A percentile compares a stretch with the other conserved stretches of the same genome.
These are phyloP conservation scores for Pseudocheirus occidentalis DNA, from an alignment of 2,797 vertebrate genomes.

Conservation along the genomic window DNA sequence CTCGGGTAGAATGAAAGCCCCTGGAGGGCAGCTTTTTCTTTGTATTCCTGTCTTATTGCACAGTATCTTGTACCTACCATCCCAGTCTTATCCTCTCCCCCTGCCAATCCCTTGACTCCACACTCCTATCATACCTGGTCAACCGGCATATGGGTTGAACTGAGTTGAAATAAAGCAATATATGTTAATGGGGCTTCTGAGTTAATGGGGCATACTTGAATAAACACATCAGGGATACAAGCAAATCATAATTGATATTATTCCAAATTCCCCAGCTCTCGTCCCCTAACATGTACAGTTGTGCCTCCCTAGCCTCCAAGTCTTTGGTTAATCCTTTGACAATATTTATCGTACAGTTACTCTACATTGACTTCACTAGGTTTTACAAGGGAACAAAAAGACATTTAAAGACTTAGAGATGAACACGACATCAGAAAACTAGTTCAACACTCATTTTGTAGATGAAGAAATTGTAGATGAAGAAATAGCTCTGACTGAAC, in stretches of 20 bases:
- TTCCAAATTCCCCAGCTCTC: background rate
- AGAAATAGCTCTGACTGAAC: slow-evolving; percentile 76
- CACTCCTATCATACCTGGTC: background rate
- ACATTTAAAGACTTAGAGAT: background rate
- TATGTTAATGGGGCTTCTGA: background rate
- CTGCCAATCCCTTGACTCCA: background rate
- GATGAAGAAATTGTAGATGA: slow-evolving; percentile 76
- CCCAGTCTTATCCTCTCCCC: background rate
- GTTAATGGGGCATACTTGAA: background rate
- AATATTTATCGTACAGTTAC: background rate
- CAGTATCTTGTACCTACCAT: background rate
- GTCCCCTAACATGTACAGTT: background rate
- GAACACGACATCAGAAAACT: background rate
- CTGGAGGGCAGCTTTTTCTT: background rate
- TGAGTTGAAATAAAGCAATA: background rate
- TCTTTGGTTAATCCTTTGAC: background rate
- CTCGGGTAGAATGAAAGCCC: background rate
- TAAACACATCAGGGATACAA: background rate
- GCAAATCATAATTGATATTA: background rate
- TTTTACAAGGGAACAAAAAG: background rate
- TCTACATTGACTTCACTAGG: background rate
- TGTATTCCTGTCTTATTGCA: background rate
- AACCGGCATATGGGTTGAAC: background rate
- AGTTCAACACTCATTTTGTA: background rate
- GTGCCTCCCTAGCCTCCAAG: background rate